Evolutionary conservation across 2,888 invertebrate genomes (phyloP).

Genomic region (Lepidocyrtinus sp.): DNA sequence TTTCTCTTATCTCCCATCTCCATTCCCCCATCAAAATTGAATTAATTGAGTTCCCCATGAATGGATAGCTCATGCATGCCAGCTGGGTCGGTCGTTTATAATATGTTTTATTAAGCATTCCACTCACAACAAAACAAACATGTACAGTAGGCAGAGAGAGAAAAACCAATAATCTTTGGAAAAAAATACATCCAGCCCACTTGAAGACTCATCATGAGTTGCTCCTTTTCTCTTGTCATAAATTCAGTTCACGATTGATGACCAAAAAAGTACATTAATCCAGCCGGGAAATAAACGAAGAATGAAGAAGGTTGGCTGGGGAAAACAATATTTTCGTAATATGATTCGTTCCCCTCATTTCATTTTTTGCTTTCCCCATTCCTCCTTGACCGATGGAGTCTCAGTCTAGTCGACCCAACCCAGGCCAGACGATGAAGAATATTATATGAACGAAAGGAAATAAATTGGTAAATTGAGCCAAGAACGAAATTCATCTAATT

Average conservation of each 20-base stretch:
- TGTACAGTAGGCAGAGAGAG: not conserved
- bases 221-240: slow-evolving; percentile 6
- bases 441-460: slow-evolving; percentile 17
- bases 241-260: slow-evolving; percentile 34
- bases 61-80: not conserved
- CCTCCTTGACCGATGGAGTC: not conserved
- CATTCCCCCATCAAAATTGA: slow-evolving; percentile 17
- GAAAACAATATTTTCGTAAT: slow-evolving; percentile 41
- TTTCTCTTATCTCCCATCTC: not conserved
- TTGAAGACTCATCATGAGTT: not conserved
- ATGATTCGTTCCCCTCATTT: slow-evolving; percentile 17
- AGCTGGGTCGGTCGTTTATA: not conserved
- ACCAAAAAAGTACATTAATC: slow-evolving; percentile 12
- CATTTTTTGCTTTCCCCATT: not conserved
- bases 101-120: slow-evolving; percentile 12
- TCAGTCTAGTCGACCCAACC: not conserved
- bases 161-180: not conserved
- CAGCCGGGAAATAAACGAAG: not conserved
- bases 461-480: slow-evolving; percentile 59
- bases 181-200: not conserved
- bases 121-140: slow-evolving; percentile 8
- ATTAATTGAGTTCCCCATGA: slow-evolving; percentile 29
- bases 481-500: slow-evolving; percentile 44
- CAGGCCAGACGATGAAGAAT: not conserved
- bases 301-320: not conserved